Conservation (phyloP, 2,797 vertebrate species). For the Fringilla coelebs region DNA sequence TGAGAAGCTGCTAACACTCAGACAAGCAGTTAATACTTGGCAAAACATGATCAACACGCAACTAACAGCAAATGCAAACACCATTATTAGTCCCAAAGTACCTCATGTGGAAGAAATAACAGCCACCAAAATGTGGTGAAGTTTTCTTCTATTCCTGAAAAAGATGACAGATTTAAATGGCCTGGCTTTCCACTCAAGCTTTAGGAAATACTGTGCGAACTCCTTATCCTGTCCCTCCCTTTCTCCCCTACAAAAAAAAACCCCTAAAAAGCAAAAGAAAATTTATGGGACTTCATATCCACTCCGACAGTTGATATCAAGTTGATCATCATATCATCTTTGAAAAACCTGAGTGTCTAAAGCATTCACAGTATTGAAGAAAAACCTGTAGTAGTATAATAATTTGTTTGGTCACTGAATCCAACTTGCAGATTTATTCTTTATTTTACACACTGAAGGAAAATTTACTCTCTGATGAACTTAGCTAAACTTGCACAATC, state of each 20-base stretch:
- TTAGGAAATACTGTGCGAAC: not conserved
- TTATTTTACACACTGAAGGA: conserved; percentile 35
- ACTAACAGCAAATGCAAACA: not conserved
- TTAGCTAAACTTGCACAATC: conserved; percentile 38
- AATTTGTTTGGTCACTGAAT: conserved; percentile 10
- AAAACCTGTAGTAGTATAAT: not conserved
- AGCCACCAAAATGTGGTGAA: not conserved
- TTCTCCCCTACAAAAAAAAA: not conserved
- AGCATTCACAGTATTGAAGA: not conserved
- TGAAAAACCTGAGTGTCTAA: not conserved
- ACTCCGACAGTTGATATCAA: not conserved
- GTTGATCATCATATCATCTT: not conserved
- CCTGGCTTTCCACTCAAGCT: not conserved
- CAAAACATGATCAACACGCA: not conserved
- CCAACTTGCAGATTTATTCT: not conserved
- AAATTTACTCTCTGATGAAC: conserved; percentile 37
- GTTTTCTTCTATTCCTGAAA: not conserved
- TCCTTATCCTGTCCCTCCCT: not conserved
- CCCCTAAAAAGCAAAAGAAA: not conserved
- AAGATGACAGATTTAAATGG: not conserved
- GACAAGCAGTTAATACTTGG: not conserved
- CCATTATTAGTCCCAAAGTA: not conserved
- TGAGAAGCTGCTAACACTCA: not conserved
- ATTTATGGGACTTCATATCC: not conserved
- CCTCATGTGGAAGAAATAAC: not conserved